Base-by-base conservation (phyloP, 2,888 invertebrate genomes). In the Mycalesis mineus region DNA sequence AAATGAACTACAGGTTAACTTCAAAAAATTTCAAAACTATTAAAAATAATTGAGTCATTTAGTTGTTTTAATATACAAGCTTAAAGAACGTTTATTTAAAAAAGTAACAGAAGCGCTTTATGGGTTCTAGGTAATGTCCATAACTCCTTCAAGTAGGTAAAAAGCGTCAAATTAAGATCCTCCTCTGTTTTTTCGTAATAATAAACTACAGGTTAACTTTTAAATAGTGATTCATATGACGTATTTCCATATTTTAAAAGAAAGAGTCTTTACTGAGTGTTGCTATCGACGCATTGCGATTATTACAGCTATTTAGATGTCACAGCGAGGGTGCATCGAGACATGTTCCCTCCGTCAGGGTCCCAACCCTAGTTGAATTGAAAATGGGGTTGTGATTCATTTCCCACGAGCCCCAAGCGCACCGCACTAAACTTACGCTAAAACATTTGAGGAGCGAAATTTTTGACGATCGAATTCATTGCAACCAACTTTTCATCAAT, bases 301-400 rank as follows among this genome's bases (percentile, higher is more conserved):
- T 83, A 85, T 84, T 84, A 80, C 80, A 79, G 79, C 74, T 80
- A 80, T 81, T 80, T 78, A 79, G 83, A 81, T 82, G 82, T 79
- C 74, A 75, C 78, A 73, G 72, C 65, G 81, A 84, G 87, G 86
- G 88, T 84, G 84, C 82, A 77, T 65, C 70, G 75, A 71, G 73
- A 68, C 75, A 71, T 70, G 73, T 73, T 70, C 76, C 75, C 77
- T 74, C 75, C 78, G 75, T 72, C 73, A 68, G 74, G 72, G 73
- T 74, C 69, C 71, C 71, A 78, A 75, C 81, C 84, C 87, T 81
- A 70, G 74, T 72, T 69, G 82, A 82, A 84, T 84, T 84, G 84
- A 84, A 86, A 84, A 83, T 85, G 80, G 88, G 88, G 87, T 88
- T 82, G 87, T 87, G 88, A 88, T 86, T 88, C 88, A 87, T 86